These are phyloP conservation scores for Teleiodes luculella DNA, from an alignment of 2,888 invertebrate genomes.

Conservation along the genomic window DNA sequence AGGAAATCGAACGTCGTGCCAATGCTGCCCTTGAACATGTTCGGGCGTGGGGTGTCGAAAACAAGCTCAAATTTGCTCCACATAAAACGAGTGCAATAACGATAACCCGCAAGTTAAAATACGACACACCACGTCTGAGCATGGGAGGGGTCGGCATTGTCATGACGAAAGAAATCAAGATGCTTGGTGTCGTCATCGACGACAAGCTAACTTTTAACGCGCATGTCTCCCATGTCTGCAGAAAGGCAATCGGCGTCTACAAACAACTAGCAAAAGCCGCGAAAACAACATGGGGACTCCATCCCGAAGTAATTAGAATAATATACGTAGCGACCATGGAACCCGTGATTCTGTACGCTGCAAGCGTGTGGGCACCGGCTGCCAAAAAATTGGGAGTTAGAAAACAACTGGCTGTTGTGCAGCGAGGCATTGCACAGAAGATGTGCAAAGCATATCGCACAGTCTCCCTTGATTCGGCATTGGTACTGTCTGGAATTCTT, in stretches of 20 bases:
- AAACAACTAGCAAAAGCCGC: slow-evolving; percentile 11
- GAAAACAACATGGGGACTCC: background rate
- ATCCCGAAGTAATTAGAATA: background rate
- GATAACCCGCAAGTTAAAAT: too few relatives aligned
- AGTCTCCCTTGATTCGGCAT: slow-evolving; percentile 6
- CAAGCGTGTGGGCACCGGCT: slow-evolving; percentile 17
- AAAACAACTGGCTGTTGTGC: background rate
- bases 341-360: slow-evolving; percentile 4
- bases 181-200: slow-evolving; percentile 21
- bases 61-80: background rate
- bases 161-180: slow-evolving; percentile 13
- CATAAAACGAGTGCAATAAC: background rate
- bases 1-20: background rate
- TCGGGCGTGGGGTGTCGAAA: slow-evolving; percentile 1
- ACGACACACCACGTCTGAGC: too few relatives aligned
- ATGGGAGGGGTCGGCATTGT: slow-evolving; percentile 10
- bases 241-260: background rate
- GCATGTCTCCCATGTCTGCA: slow-evolving; percentile 3
- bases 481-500: slow-evolving; percentile 6
- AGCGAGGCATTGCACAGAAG: background rate
- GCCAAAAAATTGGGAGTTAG: background rate
- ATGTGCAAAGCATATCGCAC: background rate
- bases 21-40: background rate
- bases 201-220: slow-evolving; percentile 8
- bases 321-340: slow-evolving; percentile 12